A percentile compares a stretch with the other conserved stretches of the same genome.
These are phyloP conservation scores for Amphiprion clarkii DNA, from an alignment of 2,797 vertebrate genomes.

Conservation along the genomic window DNA sequence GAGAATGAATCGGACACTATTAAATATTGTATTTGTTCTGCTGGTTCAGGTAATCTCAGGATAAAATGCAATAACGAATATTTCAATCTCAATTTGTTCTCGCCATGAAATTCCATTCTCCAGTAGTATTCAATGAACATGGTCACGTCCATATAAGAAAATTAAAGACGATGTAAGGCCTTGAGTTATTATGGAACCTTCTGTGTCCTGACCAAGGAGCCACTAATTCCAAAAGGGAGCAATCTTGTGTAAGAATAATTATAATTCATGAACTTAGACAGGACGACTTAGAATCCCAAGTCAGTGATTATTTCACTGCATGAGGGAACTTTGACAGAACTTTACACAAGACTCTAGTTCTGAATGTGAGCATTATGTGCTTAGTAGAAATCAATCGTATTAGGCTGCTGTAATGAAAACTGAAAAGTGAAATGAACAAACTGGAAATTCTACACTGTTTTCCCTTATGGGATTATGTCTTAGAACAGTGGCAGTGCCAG, in stretches of 20 bases:
- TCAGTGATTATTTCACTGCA: background rate
- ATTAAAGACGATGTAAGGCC: slow-evolving; percentile 43
- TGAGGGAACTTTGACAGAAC: slow-evolving; percentile 5
- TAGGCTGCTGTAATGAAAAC: background rate
- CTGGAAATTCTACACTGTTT: background rate
- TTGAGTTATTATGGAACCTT: slow-evolving; percentile 33
- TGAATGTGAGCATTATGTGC: background rate
- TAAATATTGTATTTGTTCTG: slow-evolving; percentile 70
- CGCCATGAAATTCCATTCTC: slow-evolving; percentile 49
- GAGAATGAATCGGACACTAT: slow-evolving; percentile 60
- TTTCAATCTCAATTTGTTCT: slow-evolving; percentile 62
- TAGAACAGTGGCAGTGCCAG: background rate
- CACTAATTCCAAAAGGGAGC: slow-evolving; percentile 35
- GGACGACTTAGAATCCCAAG: slow-evolving; percentile 8
- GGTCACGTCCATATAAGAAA: slow-evolving; percentile 33
- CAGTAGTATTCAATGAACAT: slow-evolving; percentile 27
- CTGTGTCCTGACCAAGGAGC: slow-evolving; percentile 30
- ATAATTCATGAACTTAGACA: slow-evolving; percentile 25
- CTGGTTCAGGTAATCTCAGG: slow-evolving; percentile 61
- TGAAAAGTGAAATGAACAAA: background rate
- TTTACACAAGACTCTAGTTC: background rate
- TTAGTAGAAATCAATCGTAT: slow-evolving; percentile 1
- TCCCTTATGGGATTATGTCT: background rate
- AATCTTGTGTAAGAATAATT: slow-evolving; percentile 22
- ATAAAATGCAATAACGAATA: slow-evolving; percentile 61